phyloP scores from a whole-genome alignment of 1,140 invertebrate genomes.

The Berghia stephanieae region DNA sequence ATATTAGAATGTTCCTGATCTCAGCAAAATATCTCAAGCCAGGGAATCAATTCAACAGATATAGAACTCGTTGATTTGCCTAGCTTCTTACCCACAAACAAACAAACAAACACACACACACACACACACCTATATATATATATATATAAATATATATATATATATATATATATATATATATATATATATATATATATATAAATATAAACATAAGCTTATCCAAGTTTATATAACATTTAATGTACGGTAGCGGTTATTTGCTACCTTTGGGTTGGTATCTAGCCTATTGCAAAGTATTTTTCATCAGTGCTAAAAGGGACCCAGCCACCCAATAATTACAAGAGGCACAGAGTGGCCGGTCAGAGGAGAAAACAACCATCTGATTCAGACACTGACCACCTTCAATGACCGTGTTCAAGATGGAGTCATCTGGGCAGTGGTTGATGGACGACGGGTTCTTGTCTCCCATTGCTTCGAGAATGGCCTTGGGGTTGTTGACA shows the following conservation, averaged over 20 bases:
- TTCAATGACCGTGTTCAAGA: conserved; percentile 19
- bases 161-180: neutral
- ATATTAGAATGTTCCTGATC: too few relatives aligned
- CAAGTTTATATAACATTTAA: too few relatives aligned
- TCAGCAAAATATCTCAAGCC: too few relatives aligned
- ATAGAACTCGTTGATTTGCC: too few relatives aligned
- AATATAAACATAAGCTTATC: neutral
- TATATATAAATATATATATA: neutral
- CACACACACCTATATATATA: neutral
- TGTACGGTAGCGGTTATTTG: too few relatives aligned
- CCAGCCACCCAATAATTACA: too few relatives aligned
- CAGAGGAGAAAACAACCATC: neutral
- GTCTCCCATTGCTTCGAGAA: conserved; percentile 26
- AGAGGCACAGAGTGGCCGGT: too few relatives aligned
- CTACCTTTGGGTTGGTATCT: too few relatives aligned
- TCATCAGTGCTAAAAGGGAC: too few relatives aligned
- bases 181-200: neutral
- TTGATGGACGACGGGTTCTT: conserved; percentile 34
- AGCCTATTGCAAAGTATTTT: too few relatives aligned
- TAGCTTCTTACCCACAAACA: too few relatives aligned
- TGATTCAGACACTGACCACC: conserved; percentile 33
- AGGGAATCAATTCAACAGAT: too few relatives aligned
- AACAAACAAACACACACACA: neutral
- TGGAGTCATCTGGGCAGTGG: neutral
- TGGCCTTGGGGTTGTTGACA: neutral